Evolutionary conservation across 2,888 invertebrate genomes (phyloP), one percentile per base, ranked within the genome.

Genomic region (Schizotus pectinicornis): DNA sequence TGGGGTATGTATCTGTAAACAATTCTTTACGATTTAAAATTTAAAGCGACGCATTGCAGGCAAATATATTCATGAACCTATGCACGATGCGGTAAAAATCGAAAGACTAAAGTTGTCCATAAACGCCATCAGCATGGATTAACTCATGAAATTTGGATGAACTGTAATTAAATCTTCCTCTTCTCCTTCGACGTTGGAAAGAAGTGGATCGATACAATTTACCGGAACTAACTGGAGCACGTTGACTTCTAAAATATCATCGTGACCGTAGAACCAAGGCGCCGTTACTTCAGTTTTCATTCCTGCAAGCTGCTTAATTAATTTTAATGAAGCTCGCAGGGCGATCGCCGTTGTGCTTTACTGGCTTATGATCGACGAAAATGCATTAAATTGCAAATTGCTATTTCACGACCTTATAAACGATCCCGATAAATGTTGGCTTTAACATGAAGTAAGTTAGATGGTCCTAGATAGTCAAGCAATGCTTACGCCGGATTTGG

Each of bases 251-350:
- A 22, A 22, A 22, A 22, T 22, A 22, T 22, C 22, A 22, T 22
- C 22, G 22, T 5, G 22, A 13, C 38, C 11, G 11, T 38, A 11
- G 9, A 38, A 38, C 38, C 12, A 11, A 38, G 11, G 11, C 38
- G 14, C 12, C 39, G 14, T 22, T 39, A 39, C 14, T 13, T 8
- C 8, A 12, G 12, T 39, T 39, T 13, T 31, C 6, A 32, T 33
- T 33, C 11, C 32, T 45, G 32, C 43, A n/a, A 46, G 13, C 34
- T 35, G 34, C 36, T 22, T 35, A 47, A 47, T 47, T 47, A 37
- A 37, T 36, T 49, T 49, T 49, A 49, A 49, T 49, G 39, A 49
- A 49, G 49, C 22, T 13, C 11, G 38, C 39, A 31, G 49, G 30
- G 49, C 13, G 33, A 34, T 49, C 39, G 38, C n/a, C 22, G 22